Conservation (phyloP, 2,888 invertebrate genomes). For the Philaethria dido region DNA sequence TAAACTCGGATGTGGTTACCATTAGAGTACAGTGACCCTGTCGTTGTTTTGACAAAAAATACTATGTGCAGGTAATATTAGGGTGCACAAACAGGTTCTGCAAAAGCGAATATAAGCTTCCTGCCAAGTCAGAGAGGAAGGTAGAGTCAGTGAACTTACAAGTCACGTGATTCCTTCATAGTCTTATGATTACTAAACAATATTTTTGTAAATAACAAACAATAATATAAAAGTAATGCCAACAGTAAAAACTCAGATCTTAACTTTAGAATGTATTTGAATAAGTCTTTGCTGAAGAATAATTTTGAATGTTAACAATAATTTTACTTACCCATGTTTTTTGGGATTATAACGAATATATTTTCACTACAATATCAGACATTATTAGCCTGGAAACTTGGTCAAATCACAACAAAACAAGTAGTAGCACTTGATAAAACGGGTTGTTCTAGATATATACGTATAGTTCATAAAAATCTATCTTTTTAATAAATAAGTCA, state of each 20-base stretch:
- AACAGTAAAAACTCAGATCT: neutral
- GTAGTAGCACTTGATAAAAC: neutral
- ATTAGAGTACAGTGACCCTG: slow-evolving; percentile 41
- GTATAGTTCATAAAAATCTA: neutral
- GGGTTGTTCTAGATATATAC: slow-evolving; percentile 3
- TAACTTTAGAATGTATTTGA: neutral
- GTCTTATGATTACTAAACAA: slow-evolving; percentile 77
- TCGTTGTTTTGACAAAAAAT: slow-evolving; percentile 45
- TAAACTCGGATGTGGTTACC: slow-evolving; percentile 20
- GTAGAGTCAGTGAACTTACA: slow-evolving; percentile 79
- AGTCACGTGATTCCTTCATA: slow-evolving; percentile 75
- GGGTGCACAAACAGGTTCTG: slow-evolving; percentile 79
- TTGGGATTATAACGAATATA: neutral
- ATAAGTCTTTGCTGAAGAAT: neutral
- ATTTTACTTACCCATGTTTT: neutral
- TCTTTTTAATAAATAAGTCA: neutral
- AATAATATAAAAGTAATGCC: neutral
- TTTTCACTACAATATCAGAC: neutral
- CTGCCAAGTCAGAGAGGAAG: slow-evolving; percentile 76
- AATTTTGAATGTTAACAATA: neutral
- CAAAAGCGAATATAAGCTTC: slow-evolving; percentile 73
- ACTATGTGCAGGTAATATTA: slow-evolving; percentile 61
- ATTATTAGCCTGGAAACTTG: neutral
- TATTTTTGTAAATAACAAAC: slow-evolving; percentile 42
- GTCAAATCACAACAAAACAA: neutral